Percentiles rank a stretch among this genome's conserved stretches.
phyloP scores from a whole-genome alignment of 2,888 invertebrate species.

The Leptopilina drosophilae region DNA sequence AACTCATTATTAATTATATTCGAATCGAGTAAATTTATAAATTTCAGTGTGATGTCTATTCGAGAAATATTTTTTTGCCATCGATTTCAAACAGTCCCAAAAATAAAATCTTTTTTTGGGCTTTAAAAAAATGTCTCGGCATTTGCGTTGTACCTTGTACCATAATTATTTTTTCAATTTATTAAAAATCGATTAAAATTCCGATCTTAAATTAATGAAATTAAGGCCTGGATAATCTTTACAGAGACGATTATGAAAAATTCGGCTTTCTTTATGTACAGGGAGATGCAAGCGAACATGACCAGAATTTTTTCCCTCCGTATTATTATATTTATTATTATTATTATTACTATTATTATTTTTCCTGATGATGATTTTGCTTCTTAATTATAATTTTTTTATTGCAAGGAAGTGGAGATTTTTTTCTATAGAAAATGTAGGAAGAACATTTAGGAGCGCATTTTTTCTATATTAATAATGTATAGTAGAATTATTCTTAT shows the following conservation, averaged over 20 bases:
- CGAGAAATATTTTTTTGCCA: too few relatives aligned
- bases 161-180: not conserved
- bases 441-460: conserved; percentile 30
- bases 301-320: conserved; percentile 23
- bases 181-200: conserved; percentile 12
- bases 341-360: not conserved
- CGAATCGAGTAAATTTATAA: too few relatives aligned
- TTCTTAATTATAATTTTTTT: too few relatives aligned
- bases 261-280: conserved; percentile 11
- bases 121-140: not conserved
- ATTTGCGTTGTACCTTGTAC: conserved; percentile 2
- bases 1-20: too few relatives aligned
- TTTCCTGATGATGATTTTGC: not conserved
- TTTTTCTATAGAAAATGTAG: conserved; percentile 21
- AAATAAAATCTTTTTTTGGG: not conserved
- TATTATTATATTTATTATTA: not conserved
- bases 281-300: conserved; percentile 37
- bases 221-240: conserved; percentile 15
- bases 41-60: too few relatives aligned
- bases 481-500: conserved; percentile 13
- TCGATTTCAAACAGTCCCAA: not conserved
- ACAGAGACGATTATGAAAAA: conserved; percentile 16
- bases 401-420: not conserved
- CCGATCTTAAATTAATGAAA: not conserved
- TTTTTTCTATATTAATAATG: not conserved